Base-by-base conservation (phyloP, 2,888 invertebrate genomes). In the Ophion obscuratus region DNA sequence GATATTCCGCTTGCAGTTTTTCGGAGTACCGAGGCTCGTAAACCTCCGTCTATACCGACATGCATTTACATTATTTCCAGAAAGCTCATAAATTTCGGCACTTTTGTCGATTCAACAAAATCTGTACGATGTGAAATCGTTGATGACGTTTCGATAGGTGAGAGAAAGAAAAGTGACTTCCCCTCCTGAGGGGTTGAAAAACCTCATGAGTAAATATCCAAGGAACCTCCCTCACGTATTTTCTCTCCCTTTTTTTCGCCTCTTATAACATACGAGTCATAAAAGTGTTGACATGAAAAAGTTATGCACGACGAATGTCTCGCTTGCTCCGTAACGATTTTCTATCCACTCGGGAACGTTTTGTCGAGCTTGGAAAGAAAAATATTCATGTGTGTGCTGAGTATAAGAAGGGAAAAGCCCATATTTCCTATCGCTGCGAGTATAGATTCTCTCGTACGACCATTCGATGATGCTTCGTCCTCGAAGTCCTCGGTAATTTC, bases 251-350 rank as follows among this genome's bases (percentile, higher is more conserved):
- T 24, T 61, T 36, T 27, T 73, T 77, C 66, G 79, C 64, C 78
- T 62, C 73, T 76, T 81, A 44, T 75, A 27, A 78, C 78, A 77
- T 71, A 74, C 78, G 81, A 88, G 88, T 88, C 90, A 89, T 91
- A 91, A 91, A 91, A 91, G 88, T 91, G 90, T 91, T 91, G 91
- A 91, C 91, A 89, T 86, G 85, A 82, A 82, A 89, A 90, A 90
- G 88, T 89, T 90, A 86, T 87, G 87, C 24, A 76, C 87, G 87
- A 89, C 88, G 79, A 82, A 80, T 62, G 36, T 66, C 20, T 24
- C 73, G 59, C 59, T 61, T 62, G 81, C 71, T 6, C 53, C 11
- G 10, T 20, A 5, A 27, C 20, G 17, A 17, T 53, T 66, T 73
- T 66, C 27, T 40, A 24, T 27, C 17, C 53, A 40, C 40, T 40